Evolutionary conservation across 2,888 invertebrate genomes (phyloP), one percentile per base, ranked within the genome.

Genomic region (Pristionchus entomophagus): DNA sequence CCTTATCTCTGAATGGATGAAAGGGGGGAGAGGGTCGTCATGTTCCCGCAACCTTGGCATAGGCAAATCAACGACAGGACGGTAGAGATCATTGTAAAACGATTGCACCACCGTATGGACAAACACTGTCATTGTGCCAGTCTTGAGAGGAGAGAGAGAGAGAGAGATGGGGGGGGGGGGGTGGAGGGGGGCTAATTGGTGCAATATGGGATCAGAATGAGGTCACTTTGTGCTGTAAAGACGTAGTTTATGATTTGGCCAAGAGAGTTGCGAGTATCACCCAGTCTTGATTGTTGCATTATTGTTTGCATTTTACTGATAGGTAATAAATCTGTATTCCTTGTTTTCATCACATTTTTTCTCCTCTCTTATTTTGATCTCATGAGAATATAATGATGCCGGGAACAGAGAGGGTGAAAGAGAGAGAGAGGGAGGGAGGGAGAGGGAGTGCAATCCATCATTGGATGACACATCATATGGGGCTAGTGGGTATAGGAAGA

Each of bases 191-290:
- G 62, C 62, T 62, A 62, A 62, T 62, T 32, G 62, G 62, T 62
- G 62, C 62, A 62, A 62, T 62, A 32, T 62, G 62, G 62, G 59
- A 32, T 62, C 62, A 62, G 62, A 62, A 62, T 62, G 62, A 62
- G 62, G 62, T 14, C 62, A 62, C 62, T 62, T 14, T 32, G 62
- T 26, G 32, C 29, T 2, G 62, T 62, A 29, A 62, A 26, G 59
- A n/a, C 26, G 59, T 26, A 22, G 12, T 62, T 62, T 62, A 62
- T 62, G 62, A 62, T 26, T n/a, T 22, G n/a, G n/a, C n/a, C n/a
- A 26, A 26, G 56, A 22, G 56, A 26, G 56, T 56, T 56, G 62
- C 32, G 32, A 26, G 62, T 62, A 26, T 56, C 56, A 56, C 22
- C 56, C 56, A 5, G 56, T 56, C 56, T 56, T 56, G 62, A 62